A percentile compares a stretch with the other conserved stretches of the same genome.
Conservation (phyloP, 35 echinoderm and acorn worm species). For the Ophiothrix spiculata region DNA sequence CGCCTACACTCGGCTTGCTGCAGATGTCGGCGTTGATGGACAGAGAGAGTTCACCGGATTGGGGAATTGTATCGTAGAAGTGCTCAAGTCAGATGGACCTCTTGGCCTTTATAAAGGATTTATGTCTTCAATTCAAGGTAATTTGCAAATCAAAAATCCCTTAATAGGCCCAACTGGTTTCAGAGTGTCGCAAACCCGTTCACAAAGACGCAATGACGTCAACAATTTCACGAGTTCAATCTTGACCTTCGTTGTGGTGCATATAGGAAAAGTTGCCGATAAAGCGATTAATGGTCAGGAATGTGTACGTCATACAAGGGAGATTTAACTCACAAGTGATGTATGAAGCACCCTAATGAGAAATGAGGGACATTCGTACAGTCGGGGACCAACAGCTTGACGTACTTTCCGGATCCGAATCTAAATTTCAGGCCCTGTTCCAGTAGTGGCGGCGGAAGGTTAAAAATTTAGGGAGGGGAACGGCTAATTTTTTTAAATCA, state of each 20-base stretch:
- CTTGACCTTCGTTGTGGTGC: too few species aligned
- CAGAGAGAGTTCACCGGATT: constrained; percentile 82
- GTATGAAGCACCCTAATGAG: too few species aligned
- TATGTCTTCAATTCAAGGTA: constrained; percentile 75
- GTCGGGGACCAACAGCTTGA: too few species aligned
- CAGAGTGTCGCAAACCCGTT: not conserved
- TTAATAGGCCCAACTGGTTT: too few species aligned
- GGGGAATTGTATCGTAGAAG: constrained; percentile 73
- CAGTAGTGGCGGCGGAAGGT: too few species aligned
- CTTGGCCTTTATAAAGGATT: constrained; percentile 90
- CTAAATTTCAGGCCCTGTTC: too few species aligned
- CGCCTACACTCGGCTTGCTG: constrained; percentile 95
- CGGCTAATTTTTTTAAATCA: not conserved
- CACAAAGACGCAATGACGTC: not conserved
- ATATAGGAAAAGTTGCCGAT: too few species aligned
- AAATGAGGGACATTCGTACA: too few species aligned
- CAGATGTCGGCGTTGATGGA: constrained; percentile 70
- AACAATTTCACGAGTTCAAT: not conserved
- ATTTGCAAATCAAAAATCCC: not conserved
- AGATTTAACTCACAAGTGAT: too few species aligned
- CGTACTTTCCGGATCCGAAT: too few species aligned
- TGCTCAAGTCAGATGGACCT: constrained; percentile 91
- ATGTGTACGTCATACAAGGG: too few species aligned
- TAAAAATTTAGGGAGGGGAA: not conserved
- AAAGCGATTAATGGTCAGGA: too few species aligned